Evolutionary conservation across 2,113 vertebrate species (phyloP), one percentile per base, ranked within the genome.

Genomic region (Sorex fumeus): DNA sequence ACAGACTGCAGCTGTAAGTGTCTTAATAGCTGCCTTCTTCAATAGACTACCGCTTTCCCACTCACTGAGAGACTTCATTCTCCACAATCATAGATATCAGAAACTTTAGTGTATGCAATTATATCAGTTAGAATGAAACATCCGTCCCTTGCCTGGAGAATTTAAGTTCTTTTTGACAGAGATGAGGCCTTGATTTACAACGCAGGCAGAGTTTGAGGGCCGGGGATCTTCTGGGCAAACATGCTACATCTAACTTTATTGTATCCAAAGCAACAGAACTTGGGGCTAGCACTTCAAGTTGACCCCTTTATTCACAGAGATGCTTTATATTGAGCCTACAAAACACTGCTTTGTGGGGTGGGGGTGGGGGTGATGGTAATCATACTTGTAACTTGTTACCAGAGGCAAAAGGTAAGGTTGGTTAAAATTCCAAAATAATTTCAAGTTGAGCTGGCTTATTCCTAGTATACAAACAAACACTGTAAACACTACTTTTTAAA

Each of bases 1-100:
- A 94, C 94, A 84, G 28, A 47, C 77, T 89, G 81, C 96, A 96
- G 93, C 93, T 96, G 93, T 84, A 64, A 84, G 57, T 87, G 74
- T 92, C 87, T 57, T 88, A 88, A 92, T 74, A 94, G 84, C 77
- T 6, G 64, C 66, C 79, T 92, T 94, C 84, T 84, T 79, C 2
- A 94, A 77, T 40, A 23, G 88, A 90, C 91, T 70, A 47, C 77
- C 90, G 67, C 90, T 91, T 93, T 83, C 87, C 87, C 66, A 50
- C 66, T 84, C 89, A 92, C 89, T 81, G 76, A 64, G 74, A 95
- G 88, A 91, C 87, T 84, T 88, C 77, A 81, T 89, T 91, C 77
- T 91, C 81, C 43, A 28, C 91, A 88, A 84, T 84, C 84, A 70
- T 1, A 91, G 84, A 77, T 84, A 87, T n/a, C 81, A 77, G 84